phyloP scores from a whole-genome alignment of 2,888 invertebrate genomes.

The Thysanoteuthis rhombus region DNA sequence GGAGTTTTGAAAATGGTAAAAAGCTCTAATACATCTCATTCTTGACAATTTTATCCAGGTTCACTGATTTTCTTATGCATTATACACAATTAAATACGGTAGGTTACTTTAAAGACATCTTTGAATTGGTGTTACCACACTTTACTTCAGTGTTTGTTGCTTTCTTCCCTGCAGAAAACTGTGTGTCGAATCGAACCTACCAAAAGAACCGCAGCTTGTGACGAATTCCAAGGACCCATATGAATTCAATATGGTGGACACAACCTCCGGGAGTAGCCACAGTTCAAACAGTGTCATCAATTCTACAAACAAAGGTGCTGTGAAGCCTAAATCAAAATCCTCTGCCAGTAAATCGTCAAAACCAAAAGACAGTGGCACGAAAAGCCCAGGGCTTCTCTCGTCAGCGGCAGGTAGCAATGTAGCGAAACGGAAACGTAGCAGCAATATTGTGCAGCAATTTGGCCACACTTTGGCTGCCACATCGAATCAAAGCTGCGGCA shows the following conservation, averaged over 20 bases:
- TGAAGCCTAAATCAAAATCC: slow-evolving; percentile 52
- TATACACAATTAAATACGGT: too few relatives aligned
- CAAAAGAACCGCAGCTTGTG: slow-evolving; percentile 55
- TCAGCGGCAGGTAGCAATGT: slow-evolving; percentile 33
- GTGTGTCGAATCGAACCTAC: slow-evolving; percentile 64
- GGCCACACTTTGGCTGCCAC: slow-evolving; percentile 37
- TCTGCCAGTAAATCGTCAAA: slow-evolving; percentile 43
- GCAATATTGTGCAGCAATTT: slow-evolving; percentile 40
- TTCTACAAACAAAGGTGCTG: slow-evolving; percentile 42
- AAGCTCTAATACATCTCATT: too few relatives aligned
- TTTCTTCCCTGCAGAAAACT: slow-evolving; percentile 57
- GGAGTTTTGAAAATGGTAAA: too few relatives aligned
- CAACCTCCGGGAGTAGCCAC: slow-evolving; percentile 35
- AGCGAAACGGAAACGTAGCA: slow-evolving; percentile 53
- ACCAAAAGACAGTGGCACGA: slow-evolving; percentile 44
- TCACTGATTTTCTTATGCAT: too few relatives aligned
- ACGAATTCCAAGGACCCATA: slow-evolving; percentile 62
- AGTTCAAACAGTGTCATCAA: slow-evolving; percentile 39
- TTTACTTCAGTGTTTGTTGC: background rate
- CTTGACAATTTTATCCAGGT: too few relatives aligned
- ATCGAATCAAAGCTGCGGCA: slow-evolving; percentile 42
- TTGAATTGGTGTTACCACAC: too few relatives aligned
- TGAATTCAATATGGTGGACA: slow-evolving; percentile 58
- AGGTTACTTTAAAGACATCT: too few relatives aligned
- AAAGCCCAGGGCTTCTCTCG: slow-evolving; percentile 36